Evolutionary conservation across 2,888 invertebrate genomes (phyloP).

Genomic region (Pyrocoelia pectoralis): DNA sequence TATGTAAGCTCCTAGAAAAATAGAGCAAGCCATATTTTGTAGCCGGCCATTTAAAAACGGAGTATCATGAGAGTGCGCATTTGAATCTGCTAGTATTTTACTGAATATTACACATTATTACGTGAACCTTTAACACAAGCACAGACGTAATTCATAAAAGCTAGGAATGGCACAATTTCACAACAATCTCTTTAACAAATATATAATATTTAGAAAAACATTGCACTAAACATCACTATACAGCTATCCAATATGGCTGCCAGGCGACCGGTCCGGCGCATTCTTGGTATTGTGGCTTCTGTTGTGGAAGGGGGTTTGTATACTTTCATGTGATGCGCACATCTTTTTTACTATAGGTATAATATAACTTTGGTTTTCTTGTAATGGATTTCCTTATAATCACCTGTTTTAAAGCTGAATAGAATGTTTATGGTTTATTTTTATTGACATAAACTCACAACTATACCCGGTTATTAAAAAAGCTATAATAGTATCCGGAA

Average conservation of each 20-base stretch:
- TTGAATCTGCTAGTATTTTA: neutral
- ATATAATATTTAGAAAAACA: constrained; percentile 25
- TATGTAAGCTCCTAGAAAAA: neutral
- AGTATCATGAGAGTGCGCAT: constrained; percentile 18
- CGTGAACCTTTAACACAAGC: constrained; percentile 9
- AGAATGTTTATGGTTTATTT: constrained; percentile 1
- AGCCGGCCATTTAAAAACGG: constrained; percentile 30
- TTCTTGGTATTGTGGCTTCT: constrained; percentile 37
- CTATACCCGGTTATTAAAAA: too few relatives aligned
- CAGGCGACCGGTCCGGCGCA: constrained; percentile 35
- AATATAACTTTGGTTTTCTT: neutral
- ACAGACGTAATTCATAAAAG: constrained; percentile 2
- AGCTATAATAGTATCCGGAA: too few relatives aligned
- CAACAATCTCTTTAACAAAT: constrained; percentile 10
- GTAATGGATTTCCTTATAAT: neutral
- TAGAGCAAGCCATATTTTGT: constrained; percentile 34
- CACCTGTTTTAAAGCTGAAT: neutral
- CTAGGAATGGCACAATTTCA: constrained; percentile 18
- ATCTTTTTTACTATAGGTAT: neutral
- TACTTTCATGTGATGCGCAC: constrained; percentile 22
- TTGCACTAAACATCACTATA: constrained; percentile 49
- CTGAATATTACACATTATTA: neutral
- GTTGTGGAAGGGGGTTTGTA: constrained; percentile 33
- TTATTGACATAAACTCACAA: neutral
- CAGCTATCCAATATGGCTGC: constrained; percentile 58